Evolutionary conservation across 2,113 vertebrate genomes (phyloP).

Genomic region (Thermophis baileyi): DNA sequence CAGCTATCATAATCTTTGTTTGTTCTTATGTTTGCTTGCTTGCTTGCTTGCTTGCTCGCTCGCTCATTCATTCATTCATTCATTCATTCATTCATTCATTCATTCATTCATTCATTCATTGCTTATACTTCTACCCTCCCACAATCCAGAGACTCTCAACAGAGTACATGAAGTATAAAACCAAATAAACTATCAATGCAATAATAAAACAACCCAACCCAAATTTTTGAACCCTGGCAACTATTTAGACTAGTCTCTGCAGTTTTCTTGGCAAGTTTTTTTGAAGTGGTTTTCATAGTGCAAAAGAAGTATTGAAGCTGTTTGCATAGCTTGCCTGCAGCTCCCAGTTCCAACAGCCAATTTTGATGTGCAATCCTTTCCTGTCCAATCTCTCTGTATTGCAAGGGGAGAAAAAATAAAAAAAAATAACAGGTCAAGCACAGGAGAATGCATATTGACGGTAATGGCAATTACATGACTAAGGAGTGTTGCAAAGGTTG

Average conservation of each 20-base stretch:
- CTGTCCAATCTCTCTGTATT: neutral
- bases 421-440: neutral
- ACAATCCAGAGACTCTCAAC: neutral
- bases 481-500: neutral
- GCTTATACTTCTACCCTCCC: neutral
- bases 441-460: neutral
- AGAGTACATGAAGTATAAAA: neutral
- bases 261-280: neutral
- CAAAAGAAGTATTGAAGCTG: neutral
- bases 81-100: neutral
- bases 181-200: neutral
- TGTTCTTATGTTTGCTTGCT: neutral
- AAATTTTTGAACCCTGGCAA: neutral
- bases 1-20: neutral
- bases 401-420: neutral
- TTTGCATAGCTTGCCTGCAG: neutral
- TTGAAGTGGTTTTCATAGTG: neutral
- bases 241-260: neutral
- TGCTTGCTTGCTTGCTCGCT: neutral
- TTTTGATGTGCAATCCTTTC: neutral
- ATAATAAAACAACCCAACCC: neutral
- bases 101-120: neutral
- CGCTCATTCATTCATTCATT: neutral
- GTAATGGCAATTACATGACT: neutral
- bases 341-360: neutral